Evolutionary conservation across 1,140 invertebrate species (phyloP), one percentile per base, ranked within the genome.

Genomic region (Bombyx mandarina): DNA sequence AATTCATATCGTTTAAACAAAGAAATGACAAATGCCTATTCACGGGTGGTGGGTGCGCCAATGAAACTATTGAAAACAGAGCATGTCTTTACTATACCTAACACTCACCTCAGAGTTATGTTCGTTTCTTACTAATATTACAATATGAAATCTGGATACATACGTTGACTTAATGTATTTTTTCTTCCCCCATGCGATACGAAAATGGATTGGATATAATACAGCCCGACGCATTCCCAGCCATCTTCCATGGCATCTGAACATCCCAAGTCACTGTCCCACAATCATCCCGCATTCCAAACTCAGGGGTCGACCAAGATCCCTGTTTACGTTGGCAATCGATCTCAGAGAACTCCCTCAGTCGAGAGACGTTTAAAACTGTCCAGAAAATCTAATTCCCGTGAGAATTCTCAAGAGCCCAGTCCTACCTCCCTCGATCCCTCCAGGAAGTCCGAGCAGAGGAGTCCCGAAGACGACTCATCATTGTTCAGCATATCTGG

Each of bases 401-500:
- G 79, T 56, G 85, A 86, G 57, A 73, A 68, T 5, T 83, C 79
- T 57, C 79, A 80, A 72, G 81, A 88, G 65, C 83, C 83, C 8
- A 85, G 84, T 74, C 81, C 80, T 50, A 80, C 77, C 46, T 82
- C 78, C 81, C 73, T 76, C 63, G 78, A 80, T 61, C 82, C 80
- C 35, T 74, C 73, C 52, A 73, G 75, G 49, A 86, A 86, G 69
- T 82, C 80, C 54, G 87, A 88, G 60, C 88, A 88, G 71, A 78
- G 88, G 66, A 87, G 82, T 77, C 88, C 88, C 48, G 88, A 89
- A 81, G 88, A 89, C 43, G 87, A 88, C 71, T 89, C 88, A 65
- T 89, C 88, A 56, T 73, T 89, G 52, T 86, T 88, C 82, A 89
- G 86, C 75, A 89, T 89, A 75, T 89, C 88, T 54, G 86, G 86